phyloP scores from a whole-genome alignment of 2,113 vertebrate species.

The Gadus chalcogrammus region DNA sequence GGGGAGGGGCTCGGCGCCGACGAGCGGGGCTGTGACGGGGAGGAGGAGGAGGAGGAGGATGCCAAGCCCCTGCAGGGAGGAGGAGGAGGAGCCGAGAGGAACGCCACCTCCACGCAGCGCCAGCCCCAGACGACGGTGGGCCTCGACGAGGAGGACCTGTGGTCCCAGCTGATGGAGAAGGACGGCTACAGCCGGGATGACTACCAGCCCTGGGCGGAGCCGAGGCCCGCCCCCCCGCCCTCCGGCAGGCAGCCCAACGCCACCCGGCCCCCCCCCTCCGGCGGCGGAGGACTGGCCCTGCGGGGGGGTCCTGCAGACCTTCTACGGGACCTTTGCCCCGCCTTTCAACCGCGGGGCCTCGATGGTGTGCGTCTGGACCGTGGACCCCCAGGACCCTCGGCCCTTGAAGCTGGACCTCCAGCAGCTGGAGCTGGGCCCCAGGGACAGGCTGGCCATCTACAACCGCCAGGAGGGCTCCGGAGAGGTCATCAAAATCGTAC shows the following conservation, averaged over 20 bases:
- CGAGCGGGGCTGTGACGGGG: slow-evolving; percentile 56
- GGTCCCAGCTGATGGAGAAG: slow-evolving; percentile 15
- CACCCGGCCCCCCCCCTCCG: not conserved
- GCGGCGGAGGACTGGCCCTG: slow-evolving; percentile 65
- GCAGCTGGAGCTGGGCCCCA: slow-evolving; percentile 68
- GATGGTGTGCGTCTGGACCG: slow-evolving; percentile 77
- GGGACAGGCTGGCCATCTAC: slow-evolving; percentile 75
- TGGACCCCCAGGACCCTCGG: slow-evolving; percentile 82
- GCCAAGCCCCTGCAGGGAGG: not conserved
- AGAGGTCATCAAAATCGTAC: slow-evolving; percentile 66
- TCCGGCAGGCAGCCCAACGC: not conserved
- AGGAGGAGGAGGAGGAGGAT: not conserved
- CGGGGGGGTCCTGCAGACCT: slow-evolving; percentile 76
- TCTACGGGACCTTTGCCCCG: slow-evolving; percentile 84
- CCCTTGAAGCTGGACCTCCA: slow-evolving; percentile 80
- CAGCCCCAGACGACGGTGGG: not conserved
- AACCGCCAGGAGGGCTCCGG: slow-evolving; percentile 65
- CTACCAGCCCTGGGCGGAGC: not conserved
- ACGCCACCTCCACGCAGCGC: not conserved
- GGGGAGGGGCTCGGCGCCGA: slow-evolving; percentile 66
- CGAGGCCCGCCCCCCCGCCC: not conserved
- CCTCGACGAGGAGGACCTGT: slow-evolving; percentile 22
- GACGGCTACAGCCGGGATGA: not conserved
- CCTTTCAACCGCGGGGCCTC: slow-evolving; percentile 50
- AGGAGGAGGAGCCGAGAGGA: not conserved